These are phyloP conservation scores for Minunthozetes semirufus DNA, from an alignment of 2,888 invertebrate species.

Conservation along the genomic window DNA sequence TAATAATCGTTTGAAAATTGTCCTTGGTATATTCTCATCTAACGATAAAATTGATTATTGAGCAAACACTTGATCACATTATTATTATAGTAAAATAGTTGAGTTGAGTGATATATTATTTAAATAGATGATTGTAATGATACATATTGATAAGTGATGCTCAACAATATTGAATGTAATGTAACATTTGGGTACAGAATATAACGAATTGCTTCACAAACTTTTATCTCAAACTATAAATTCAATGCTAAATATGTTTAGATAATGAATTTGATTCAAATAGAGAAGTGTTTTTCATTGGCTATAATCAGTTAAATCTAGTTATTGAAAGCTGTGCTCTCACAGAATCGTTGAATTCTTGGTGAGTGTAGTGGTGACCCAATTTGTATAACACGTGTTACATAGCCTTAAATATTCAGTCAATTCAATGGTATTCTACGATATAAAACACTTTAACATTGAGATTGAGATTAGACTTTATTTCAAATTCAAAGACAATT, in stretches of 20 bases:
- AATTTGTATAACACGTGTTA: constrained; percentile 29
- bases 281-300: background rate
- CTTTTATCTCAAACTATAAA: background rate
- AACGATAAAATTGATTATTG: no score
- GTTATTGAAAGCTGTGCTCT: background rate
- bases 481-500: background rate
- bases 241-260: constrained; percentile 3
- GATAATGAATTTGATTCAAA: background rate
- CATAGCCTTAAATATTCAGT: constrained; percentile 12
- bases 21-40: no score
- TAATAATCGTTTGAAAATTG: no score
- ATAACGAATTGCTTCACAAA: background rate
- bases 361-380: background rate
- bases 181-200: background rate
- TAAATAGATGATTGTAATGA: no score
- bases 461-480: background rate
- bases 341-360: no score
- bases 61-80: no score
- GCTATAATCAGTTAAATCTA: background rate
- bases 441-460: constrained; percentile 2
- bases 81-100: no score
- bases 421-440: background rate
- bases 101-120: no score
- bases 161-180: background rate
- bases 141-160: no score